phyloP scores from a whole-genome alignment of 2,797 vertebrate species.

The Myotis findleyi region DNA sequence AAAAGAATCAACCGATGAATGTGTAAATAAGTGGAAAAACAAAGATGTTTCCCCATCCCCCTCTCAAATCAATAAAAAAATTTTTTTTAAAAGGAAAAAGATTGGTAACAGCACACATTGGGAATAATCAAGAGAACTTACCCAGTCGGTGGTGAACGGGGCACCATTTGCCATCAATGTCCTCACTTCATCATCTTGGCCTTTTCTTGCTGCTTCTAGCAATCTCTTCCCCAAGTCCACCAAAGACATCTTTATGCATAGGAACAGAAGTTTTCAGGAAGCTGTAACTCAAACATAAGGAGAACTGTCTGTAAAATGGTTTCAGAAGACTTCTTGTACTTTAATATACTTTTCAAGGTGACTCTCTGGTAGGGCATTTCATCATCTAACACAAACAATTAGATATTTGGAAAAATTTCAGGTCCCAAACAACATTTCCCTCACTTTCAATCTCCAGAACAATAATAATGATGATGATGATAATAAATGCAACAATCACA shows the following conservation, averaged over 20 bases:
- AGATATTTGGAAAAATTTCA: background rate
- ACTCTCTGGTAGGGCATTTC: background rate
- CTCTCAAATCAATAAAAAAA: background rate
- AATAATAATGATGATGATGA: background rate
- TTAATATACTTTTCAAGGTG: background rate
- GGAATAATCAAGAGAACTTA: constrained; percentile 80
- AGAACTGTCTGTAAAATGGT: background rate
- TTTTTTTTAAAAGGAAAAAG: background rate
- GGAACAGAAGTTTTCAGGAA: constrained; percentile 57
- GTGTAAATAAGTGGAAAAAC: background rate
- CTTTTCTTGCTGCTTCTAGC: constrained; percentile 94
- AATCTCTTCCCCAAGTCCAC: constrained; percentile 96
- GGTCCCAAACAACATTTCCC: background rate
- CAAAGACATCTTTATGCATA: constrained; percentile 92
- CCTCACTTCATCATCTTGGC: constrained; percentile 95
- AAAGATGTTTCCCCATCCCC: background rate
- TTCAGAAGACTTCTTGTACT: background rate
- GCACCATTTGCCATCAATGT: constrained; percentile 95
- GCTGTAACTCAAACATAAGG: constrained; percentile 72
- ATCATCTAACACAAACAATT: background rate
- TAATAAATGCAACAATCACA: background rate
- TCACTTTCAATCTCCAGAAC: background rate
- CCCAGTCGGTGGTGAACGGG: constrained; percentile 97
- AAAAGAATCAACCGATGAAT: background rate
- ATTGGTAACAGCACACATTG: background rate